Evolutionary conservation across 2,888 invertebrate genomes (phyloP), one percentile per base, ranked within the genome.

Genomic region (Acanthosepion lycidas): DNA sequence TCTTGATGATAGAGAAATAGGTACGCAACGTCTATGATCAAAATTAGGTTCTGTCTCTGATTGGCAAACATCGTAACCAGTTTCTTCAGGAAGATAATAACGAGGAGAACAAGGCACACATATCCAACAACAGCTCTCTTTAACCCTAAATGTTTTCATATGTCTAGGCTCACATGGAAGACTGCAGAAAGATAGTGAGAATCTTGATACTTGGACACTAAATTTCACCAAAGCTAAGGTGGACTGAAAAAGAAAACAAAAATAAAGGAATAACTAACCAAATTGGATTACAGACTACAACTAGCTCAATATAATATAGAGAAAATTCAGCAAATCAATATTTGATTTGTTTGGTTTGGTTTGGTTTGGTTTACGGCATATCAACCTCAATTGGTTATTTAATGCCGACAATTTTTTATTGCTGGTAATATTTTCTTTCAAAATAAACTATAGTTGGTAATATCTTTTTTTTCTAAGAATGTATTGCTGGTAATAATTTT

Each of bases 91-190:
- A 4, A 94, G n/a, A 55, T 64, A 64, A 64, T 55, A 48, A 15
- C 48, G 48, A 55, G 55, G 48, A 26, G 42, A 42, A 94, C 94
- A 94, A 23, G 59, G 94, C 15, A 64, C 64, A 48, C 94, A 94
- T 33, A 48, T n/a, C 33, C 33, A 94, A 28, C 94, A 94, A 42
- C 64, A 94, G 26, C 33, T 33, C 18, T 94, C 64, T 23, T 33
- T 59, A 64, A 15, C 20, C 55, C 1, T n/a, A 12, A 9, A 42
- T 4, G 23, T 2, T 33, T 94, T 53, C 48, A 94, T 42, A 8
- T 94, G 20, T 28, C 64, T 48, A 33, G 94, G 55, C 26, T 64
- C 59, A 12, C 64, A 94, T 6, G 94, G 64, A 20, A 64, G 48
- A 48, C 64, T 55, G 55, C 94, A 94, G 42, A 64, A 64, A 0